These are phyloP conservation scores for Centropristis striata DNA, from an alignment of 2,113 vertebrate genomes.

Conservation along the genomic window DNA sequence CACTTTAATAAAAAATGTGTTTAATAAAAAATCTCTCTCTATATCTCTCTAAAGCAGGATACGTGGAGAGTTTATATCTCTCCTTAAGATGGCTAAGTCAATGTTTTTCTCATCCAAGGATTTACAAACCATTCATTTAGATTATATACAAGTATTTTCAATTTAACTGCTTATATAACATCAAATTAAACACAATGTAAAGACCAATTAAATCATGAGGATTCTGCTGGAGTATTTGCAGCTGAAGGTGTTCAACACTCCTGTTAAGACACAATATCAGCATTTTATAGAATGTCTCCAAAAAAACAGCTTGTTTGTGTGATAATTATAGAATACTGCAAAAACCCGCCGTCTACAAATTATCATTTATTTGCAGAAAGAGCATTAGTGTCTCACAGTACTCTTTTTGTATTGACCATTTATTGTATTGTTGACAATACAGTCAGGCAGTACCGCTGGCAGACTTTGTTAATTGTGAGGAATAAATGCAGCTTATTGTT, in stretches of 20 bases:
- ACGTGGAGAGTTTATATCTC: too few species aligned
- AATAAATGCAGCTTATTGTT: conserved; percentile 13
- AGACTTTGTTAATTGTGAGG: background rate
- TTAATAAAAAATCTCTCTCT: background rate
- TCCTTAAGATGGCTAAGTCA: background rate
- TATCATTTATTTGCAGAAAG: background rate
- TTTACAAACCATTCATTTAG: too few species aligned
- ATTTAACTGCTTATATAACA: too few species aligned
- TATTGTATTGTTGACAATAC: background rate
- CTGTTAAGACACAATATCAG: background rate
- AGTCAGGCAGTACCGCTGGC: background rate
- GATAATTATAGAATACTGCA: background rate
- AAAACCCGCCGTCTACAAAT: background rate
- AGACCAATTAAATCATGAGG: background rate
- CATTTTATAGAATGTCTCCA: background rate
- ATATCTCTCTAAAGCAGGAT: background rate
- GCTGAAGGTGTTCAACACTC: background rate
- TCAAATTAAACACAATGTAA: background rate
- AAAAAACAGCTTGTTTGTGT: background rate
- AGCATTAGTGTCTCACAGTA: background rate
- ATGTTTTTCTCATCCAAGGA: background rate
- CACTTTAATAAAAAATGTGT: too few species aligned
- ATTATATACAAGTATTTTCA: too few species aligned
- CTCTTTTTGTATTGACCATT: background rate
- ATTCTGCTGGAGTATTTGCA: background rate